A percentile compares a stretch with the other conserved stretches of the same genome.
These are phyloP conservation scores for Typhlichthys subterraneus DNA, from an alignment of 2,797 vertebrate species.

Conservation along the genomic window DNA sequence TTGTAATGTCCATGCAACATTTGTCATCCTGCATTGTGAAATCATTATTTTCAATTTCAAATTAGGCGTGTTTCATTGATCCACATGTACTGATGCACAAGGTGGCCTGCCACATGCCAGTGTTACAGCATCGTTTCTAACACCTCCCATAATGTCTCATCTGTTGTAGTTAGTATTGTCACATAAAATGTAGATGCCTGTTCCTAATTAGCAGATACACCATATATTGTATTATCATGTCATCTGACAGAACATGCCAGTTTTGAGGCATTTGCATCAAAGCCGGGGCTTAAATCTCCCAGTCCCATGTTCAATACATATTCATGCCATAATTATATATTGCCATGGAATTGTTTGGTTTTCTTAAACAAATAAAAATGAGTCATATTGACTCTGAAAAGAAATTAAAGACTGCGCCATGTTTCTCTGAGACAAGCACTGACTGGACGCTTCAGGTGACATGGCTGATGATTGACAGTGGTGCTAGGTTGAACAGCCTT, in stretches of 20 bases:
- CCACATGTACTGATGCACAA: slow-evolving; percentile 38
- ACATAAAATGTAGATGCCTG: slow-evolving; percentile 3
- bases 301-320: no score
- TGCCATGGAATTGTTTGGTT: no score
- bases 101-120: slow-evolving; percentile 19
- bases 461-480: slow-evolving; percentile 57
- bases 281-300: no score
- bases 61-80: slow-evolving; percentile 23
- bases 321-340: no score
- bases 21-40: slow-evolving; percentile 1
- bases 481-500: slow-evolving; percentile 60
- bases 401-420: slow-evolving; percentile 7
- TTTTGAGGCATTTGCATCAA: background rate
- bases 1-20: slow-evolving; percentile 43
- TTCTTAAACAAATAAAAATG: no score
- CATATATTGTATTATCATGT: background rate
- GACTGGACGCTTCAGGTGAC: slow-evolving; percentile 70
- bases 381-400: no score
- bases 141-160: slow-evolving; percentile 25
- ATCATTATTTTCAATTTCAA: slow-evolving; percentile 41
- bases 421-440: slow-evolving; percentile 57
- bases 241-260: slow-evolving; percentile 31
- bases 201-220: slow-evolving; percentile 13
- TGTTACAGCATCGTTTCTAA: slow-evolving; percentile 11
- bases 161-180: slow-evolving; percentile 30